A percentile compares a stretch with the other conserved stretches of the same genome.
Conservation (phyloP, 2,113 vertebrate genomes). For the Camelus bactrianus region DNA sequence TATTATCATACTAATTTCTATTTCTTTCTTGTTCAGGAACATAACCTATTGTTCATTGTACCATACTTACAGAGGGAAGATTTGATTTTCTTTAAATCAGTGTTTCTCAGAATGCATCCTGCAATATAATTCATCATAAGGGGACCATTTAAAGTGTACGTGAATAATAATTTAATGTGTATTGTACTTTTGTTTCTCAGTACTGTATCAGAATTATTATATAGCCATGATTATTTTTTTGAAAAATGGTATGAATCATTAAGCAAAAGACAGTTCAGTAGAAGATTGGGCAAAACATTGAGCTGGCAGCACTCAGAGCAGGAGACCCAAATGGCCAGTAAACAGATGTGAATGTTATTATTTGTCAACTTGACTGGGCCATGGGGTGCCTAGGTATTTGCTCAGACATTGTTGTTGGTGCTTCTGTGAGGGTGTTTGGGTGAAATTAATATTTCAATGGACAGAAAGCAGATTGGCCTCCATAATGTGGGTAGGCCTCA, state of each 20-base stretch:
- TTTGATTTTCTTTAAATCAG: slow-evolving; percentile 30
- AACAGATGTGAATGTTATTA: not conserved
- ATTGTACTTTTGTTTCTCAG: not conserved
- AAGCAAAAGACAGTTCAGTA: not conserved
- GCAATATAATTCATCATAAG: not conserved
- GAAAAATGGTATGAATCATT: not conserved
- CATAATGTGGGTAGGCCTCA: not conserved
- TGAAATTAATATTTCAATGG: not conserved
- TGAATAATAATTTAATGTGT: not conserved
- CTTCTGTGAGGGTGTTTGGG: not conserved
- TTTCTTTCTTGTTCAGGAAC: not conserved
- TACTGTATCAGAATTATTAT: not conserved
- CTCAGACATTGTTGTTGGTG: not conserved
- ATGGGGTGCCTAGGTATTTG: not conserved
- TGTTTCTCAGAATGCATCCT: not conserved
- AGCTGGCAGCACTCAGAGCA: not conserved
- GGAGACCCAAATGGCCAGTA: not conserved
- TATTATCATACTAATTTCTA: not conserved
- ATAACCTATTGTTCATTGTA: slow-evolving; percentile 2
- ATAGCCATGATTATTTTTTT: not conserved
- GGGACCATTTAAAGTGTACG: not conserved
- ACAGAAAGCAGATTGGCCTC: not conserved
- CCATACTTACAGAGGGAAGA: not conserved
- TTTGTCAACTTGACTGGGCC: not conserved
- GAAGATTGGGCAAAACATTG: not conserved